Conservation (phyloP, 2,888 invertebrate species). For the Hermaeophaga mercurialis region DNA sequence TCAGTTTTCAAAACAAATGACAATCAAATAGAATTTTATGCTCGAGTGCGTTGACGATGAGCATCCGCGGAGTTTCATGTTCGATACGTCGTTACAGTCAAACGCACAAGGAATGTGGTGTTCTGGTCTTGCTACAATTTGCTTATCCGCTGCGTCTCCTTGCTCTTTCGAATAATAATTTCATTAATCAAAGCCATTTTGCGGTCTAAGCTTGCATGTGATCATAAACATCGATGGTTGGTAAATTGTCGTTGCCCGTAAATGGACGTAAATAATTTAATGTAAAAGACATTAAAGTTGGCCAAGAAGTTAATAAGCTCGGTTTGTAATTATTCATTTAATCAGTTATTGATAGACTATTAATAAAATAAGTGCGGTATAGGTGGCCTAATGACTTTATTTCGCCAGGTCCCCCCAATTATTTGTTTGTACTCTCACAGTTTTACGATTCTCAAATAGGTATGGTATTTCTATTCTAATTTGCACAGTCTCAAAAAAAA, state of each 20-base stretch:
- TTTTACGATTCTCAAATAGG: too few species aligned
- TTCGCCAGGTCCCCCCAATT: too few species aligned
- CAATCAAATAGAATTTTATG: constrained; percentile 25
- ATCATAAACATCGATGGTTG: constrained; percentile 12
- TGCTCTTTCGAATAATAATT: constrained; percentile 40
- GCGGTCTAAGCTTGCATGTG: constrained; percentile 23
- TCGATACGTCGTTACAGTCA: constrained; percentile 50
- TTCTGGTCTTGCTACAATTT: constrained; percentile 45
- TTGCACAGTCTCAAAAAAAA: too few species aligned
- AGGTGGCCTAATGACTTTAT: too few species aligned
- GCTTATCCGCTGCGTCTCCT: constrained; percentile 41
- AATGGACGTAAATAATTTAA: too few species aligned
- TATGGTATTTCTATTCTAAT: too few species aligned
- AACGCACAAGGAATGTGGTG: constrained; percentile 49
- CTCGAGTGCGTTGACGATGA: constrained; percentile 29
- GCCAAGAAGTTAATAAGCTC: too few species aligned
- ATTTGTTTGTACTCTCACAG: too few species aligned
- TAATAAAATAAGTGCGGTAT: too few species aligned
- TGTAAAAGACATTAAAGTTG: too few species aligned
- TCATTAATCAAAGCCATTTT: constrained; percentile 40
- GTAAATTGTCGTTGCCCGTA: neutral
- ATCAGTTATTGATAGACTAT: too few species aligned
- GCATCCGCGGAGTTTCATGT: constrained; percentile 43
- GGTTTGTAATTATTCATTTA: too few species aligned
- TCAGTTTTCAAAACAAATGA: constrained; percentile 26